phyloP scores from a whole-genome alignment of 2,113 vertebrate species.

The Petaurus breviceps region DNA sequence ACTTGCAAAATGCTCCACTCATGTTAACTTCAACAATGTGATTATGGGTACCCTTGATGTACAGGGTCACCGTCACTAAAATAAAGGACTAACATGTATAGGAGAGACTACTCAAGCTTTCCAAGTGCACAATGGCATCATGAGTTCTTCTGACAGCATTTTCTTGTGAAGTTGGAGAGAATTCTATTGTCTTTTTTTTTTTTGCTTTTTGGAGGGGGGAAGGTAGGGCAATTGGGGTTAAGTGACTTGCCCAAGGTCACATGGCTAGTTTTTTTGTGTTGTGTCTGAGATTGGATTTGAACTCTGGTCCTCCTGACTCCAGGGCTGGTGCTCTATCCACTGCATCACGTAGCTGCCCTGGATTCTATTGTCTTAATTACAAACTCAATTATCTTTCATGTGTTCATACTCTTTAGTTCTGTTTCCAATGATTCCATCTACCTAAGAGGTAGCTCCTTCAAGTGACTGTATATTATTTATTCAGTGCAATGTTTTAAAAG shows the following conservation, averaged over 20 bases:
- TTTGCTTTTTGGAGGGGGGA: too few species aligned
- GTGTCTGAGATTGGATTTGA: too few species aligned
- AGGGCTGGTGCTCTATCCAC: too few species aligned
- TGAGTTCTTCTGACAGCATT: conserved; percentile 21
- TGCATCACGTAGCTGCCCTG: too few species aligned
- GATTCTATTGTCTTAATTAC: conserved; percentile 19
- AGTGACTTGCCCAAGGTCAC: too few species aligned
- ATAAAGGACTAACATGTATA: conserved; percentile 26
- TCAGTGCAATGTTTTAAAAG: conserved; percentile 20
- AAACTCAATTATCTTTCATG: conserved; percentile 5
- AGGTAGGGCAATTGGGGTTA: too few species aligned
- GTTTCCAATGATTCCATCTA: not conserved
- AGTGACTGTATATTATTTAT: conserved; percentile 25
- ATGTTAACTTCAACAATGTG: not conserved
- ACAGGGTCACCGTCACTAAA: not conserved
- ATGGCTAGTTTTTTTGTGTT: too few species aligned
- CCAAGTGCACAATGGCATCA: conserved; percentile 24
- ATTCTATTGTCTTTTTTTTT: not conserved
- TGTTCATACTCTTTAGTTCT: conserved; percentile 15
- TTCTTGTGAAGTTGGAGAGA: conserved; percentile 5
- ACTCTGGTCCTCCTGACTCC: too few species aligned
- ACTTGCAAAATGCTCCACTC: conserved; percentile 17
- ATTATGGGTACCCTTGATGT: conserved; percentile 4
- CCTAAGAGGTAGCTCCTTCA: conserved; percentile 31
- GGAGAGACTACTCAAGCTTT: conserved; percentile 15